Evolutionary conservation across 1,140 invertebrate species (phyloP).

Genomic region (Bombus turneri): DNA sequence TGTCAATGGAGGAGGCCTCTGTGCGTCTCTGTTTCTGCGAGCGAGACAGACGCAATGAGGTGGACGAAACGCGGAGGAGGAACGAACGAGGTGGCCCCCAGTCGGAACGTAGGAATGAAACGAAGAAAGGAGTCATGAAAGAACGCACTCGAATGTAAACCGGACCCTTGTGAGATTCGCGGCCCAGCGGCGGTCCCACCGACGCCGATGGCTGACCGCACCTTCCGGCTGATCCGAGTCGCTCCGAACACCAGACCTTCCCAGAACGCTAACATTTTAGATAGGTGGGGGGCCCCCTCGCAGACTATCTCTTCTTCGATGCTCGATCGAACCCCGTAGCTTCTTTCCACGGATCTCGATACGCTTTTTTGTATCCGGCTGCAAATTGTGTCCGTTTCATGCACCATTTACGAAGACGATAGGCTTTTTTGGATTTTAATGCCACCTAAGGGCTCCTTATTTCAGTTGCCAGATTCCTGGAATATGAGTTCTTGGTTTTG

Average conservation of each 20-base stretch:
- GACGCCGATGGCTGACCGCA: conserved; percentile 79
- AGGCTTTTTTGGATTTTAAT: neutral
- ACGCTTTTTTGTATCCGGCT: neutral
- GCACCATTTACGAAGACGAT: conserved; percentile 26
- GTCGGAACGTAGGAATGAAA: conserved; percentile 60
- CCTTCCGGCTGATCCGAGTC: conserved; percentile 74
- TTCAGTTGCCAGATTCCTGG: too few species aligned
- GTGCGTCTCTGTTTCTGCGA: neutral
- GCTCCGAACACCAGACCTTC: conserved; percentile 42
- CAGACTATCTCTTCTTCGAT: neutral
- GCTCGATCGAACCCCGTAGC: too few species aligned
- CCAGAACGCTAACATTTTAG: conserved; percentile 43
- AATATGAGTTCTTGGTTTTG: too few species aligned
- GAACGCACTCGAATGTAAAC: conserved; percentile 80
- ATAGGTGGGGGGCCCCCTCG: conserved; percentile 31
- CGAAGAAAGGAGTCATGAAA: conserved; percentile 71
- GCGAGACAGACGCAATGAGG: neutral
- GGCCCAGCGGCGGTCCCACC: conserved; percentile 79
- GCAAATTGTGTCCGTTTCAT: conserved; percentile 24
- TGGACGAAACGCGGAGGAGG: neutral
- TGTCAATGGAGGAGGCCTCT: conserved; percentile 47
- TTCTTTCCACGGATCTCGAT: conserved; percentile 30
- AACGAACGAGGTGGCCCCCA: neutral
- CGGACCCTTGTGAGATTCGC: conserved; percentile 83
- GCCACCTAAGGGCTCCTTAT: too few species aligned